A percentile compares a stretch with the other conserved stretches of the same genome.
Evolutionary conservation across 1,140 invertebrate genomes (phyloP).

Genomic region (Ladona fulva): DNA sequence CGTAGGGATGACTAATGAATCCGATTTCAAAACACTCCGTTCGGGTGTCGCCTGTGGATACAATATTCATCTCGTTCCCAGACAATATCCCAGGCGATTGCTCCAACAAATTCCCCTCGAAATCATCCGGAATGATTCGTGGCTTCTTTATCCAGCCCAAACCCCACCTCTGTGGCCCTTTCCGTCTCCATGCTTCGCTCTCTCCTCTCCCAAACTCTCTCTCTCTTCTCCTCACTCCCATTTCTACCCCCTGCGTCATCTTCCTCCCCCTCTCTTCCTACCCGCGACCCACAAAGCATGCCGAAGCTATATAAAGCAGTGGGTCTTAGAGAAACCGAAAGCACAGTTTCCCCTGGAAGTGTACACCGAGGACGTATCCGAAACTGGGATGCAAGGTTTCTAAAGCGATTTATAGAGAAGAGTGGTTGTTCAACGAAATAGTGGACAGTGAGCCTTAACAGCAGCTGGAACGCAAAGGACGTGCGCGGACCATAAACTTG

Average conservation of each 20-base stretch:
- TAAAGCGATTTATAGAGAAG: not conserved
- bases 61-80: no score
- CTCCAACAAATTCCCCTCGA: no score
- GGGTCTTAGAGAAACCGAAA: slow-evolving; percentile 8
- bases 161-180: not conserved
- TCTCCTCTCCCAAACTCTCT: no score
- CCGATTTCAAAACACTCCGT: no score
- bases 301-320: slow-evolving; percentile 9
- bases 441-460: not conserved
- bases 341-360: not conserved
- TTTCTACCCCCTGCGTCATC: not conserved
- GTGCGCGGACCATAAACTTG: not conserved
- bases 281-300: not conserved
- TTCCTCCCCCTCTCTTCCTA: no score
- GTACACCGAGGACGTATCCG: not conserved
- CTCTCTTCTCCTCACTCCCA: not conserved
- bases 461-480: not conserved
- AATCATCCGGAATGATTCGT: no score
- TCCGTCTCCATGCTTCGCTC: no score
- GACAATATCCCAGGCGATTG: no score
- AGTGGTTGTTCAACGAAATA: not conserved
- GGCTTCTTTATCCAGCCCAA: not conserved
- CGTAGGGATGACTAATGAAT: no score
- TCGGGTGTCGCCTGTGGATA: no score
- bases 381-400: not conserved